Evolutionary conservation across 2,113 vertebrate genomes (phyloP).

Genomic region (Albula glossodonta): DNA sequence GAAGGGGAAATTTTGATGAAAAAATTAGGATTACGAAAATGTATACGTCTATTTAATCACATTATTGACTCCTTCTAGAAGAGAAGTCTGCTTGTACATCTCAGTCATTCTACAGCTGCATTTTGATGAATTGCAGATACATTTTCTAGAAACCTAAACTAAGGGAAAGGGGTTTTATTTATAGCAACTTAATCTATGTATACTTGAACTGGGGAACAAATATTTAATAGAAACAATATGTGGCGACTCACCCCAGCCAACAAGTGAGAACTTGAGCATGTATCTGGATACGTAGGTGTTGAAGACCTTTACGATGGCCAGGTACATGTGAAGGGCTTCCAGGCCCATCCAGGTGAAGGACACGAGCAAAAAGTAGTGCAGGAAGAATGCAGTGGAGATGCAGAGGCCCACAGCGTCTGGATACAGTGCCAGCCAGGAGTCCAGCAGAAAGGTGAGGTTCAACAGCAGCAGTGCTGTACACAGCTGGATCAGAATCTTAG

Average conservation of each 20-base stretch:
- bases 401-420: constrained; percentile 74
- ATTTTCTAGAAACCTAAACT: no score
- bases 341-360: constrained; percentile 98
- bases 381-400: constrained; percentile 88
- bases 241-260: constrained; percentile 83
- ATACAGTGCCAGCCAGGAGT: constrained; percentile 88
- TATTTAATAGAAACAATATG: neutral
- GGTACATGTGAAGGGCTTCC: constrained; percentile 97
- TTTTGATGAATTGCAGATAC: no score
- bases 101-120: no score
- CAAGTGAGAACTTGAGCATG: constrained; percentile 87
- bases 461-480: constrained; percentile 85
- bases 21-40: neutral
- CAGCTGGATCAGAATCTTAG: constrained; percentile 94
- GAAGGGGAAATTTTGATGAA: neutral
- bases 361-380: constrained; percentile 94
- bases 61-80: no score
- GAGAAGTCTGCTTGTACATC: no score
- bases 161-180: neutral
- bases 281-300: constrained; percentile 85
- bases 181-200: neutral
- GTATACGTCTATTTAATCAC: no score
- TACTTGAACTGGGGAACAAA: neutral
- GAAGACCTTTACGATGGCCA: constrained; percentile 95
- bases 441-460: constrained; percentile 87